Conservation (phyloP, 2,113 vertebrate species). For the Spea multiplicata region DNA sequence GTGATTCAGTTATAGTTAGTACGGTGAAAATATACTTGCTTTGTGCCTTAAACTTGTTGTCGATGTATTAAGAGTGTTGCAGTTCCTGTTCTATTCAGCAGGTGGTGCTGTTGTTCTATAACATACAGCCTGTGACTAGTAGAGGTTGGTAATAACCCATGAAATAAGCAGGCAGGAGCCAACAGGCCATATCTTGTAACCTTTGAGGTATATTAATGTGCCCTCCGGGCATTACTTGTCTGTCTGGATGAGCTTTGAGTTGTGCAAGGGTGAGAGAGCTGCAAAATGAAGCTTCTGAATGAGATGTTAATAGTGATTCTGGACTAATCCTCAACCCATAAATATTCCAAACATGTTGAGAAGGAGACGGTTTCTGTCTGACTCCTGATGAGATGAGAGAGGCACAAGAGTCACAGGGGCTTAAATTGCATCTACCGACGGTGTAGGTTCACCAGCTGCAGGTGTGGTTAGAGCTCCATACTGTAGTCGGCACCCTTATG, state of each 20-base stretch:
- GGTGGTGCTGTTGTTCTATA: slow-evolving; percentile 30
- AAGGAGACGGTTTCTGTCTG: slow-evolving; percentile 24
- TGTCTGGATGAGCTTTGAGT: slow-evolving; percentile 47
- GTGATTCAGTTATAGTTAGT: too few species aligned
- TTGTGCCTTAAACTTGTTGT: too few species aligned
- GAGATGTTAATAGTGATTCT: slow-evolving; percentile 40
- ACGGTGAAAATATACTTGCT: too few species aligned
- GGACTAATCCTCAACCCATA: slow-evolving; percentile 37
- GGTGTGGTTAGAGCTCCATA: too few species aligned
- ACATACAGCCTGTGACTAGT: background rate
- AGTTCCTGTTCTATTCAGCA: slow-evolving; percentile 16
- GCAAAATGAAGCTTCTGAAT: slow-evolving; percentile 48
- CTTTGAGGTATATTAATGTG: slow-evolving; percentile 49
- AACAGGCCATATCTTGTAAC: slow-evolving; percentile 48
- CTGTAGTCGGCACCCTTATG: too few species aligned
- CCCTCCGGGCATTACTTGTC: slow-evolving; percentile 44
- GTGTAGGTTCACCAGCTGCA: too few species aligned
- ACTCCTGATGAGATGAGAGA: slow-evolving; percentile 3
- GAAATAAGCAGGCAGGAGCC: slow-evolving; percentile 46
- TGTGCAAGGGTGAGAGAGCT: slow-evolving; percentile 48
- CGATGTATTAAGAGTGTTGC: background rate
- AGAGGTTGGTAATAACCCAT: slow-evolving; percentile 41
- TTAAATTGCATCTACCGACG: too few species aligned
- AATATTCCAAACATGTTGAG: slow-evolving; percentile 39
- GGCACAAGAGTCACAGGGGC: background rate